Conservation (phyloP, 2,797 vertebrate species). For the Cyclopterus lumpus region DNA sequence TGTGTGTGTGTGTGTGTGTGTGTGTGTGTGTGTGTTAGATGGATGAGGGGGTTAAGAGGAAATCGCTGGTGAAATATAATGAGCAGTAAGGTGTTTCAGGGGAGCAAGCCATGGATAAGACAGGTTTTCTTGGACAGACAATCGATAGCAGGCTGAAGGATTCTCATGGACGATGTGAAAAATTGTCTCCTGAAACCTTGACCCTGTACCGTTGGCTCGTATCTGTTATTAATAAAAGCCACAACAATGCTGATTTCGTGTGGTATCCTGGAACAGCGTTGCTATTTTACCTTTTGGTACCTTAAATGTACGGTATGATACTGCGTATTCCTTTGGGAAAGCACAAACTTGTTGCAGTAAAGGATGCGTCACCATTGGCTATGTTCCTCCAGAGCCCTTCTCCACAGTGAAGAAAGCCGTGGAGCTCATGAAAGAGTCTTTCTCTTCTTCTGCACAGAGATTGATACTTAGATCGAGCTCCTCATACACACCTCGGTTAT, state of each 20-base stretch:
- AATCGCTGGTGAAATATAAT: slow-evolving; percentile 82
- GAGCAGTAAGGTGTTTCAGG: slow-evolving; percentile 75
- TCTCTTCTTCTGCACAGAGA: slow-evolving; percentile 63
- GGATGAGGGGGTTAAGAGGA: slow-evolving; percentile 54
- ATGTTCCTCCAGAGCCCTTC: slow-evolving; percentile 47
- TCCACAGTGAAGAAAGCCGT: slow-evolving; percentile 63
- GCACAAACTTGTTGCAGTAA: slow-evolving; percentile 25
- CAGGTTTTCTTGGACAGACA: slow-evolving; percentile 60
- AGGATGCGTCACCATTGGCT: slow-evolving; percentile 10
- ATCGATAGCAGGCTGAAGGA: slow-evolving; percentile 75
- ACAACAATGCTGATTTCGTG: slow-evolving; percentile 39
- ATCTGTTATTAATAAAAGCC: slow-evolving; percentile 68
- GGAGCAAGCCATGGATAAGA: slow-evolving; percentile 72
- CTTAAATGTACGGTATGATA: slow-evolving; percentile 50
- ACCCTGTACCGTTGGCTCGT: slow-evolving; percentile 55
- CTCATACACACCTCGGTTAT: slow-evolving; percentile 59
- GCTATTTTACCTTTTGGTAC: slow-evolving; percentile 61
- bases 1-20: slow-evolving; percentile 26
- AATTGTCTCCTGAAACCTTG: slow-evolving; percentile 67
- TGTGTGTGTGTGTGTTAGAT: not conserved
- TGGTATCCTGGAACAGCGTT: not conserved
- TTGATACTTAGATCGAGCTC: slow-evolving; percentile 56
- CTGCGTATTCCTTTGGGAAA: slow-evolving; percentile 12
- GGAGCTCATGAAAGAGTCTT: slow-evolving; percentile 69
- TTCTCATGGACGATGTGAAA: slow-evolving; percentile 73